A percentile compares a stretch with the other conserved stretches of the same genome.
These are phyloP conservation scores for Rhinoraja longicauda DNA, from an alignment of 2,797 vertebrate species.

Conservation along the genomic window DNA sequence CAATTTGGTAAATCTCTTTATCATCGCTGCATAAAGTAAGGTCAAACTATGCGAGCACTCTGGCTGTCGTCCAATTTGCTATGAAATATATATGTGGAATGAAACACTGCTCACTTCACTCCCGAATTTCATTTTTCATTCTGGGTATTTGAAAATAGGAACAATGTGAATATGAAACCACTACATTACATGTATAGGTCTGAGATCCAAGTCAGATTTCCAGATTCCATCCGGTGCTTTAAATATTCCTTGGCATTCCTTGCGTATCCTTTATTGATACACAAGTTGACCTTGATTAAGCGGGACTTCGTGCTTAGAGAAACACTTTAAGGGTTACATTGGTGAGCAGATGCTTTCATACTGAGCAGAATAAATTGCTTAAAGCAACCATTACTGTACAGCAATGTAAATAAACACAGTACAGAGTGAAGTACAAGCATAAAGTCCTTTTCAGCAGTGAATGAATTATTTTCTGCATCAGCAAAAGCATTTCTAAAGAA, in stretches of 20 bases:
- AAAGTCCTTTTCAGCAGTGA: neutral
- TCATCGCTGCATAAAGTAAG: neutral
- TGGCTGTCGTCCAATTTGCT: neutral
- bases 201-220: neutral
- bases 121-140: constrained; percentile 1
- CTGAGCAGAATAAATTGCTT: constrained; percentile 3
- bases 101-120: neutral
- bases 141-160: neutral
- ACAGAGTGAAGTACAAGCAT: neutral
- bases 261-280: no score
- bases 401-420: neutral
- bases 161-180: neutral
- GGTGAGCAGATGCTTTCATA: neutral
- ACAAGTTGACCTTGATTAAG: neutral
- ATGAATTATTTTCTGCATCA: neutral
- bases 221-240: neutral
- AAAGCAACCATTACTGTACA: neutral
- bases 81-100: neutral
- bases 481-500: neutral
- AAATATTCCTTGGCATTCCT: neutral
- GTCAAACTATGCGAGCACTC: neutral
- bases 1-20: neutral
- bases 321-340: neutral
- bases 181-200: neutral
- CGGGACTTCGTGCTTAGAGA: neutral